Evolutionary conservation across 1,140 invertebrate genomes (phyloP).

Genomic region (Mercenaria mercenaria): DNA sequence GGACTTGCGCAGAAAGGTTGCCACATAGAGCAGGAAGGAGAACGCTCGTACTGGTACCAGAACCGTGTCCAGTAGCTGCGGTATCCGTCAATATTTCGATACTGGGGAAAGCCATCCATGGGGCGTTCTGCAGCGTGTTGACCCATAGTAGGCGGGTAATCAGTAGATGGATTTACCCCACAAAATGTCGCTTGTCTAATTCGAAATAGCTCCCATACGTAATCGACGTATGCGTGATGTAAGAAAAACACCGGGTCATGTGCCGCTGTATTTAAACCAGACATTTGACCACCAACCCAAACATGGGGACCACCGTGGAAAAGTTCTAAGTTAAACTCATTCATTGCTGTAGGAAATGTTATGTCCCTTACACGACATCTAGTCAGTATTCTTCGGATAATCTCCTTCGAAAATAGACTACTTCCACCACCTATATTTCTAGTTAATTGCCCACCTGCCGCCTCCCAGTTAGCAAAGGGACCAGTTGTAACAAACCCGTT

Average conservation of each 20-base stretch:
- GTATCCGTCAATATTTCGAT: constrained; percentile 51
- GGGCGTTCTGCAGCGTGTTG: not conserved
- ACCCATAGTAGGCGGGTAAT: not conserved
- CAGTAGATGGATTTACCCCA: constrained; percentile 24
- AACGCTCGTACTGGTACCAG: constrained; percentile 32
- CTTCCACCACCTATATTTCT: constrained; percentile 34
- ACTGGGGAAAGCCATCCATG: not conserved
- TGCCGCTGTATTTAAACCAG: constrained; percentile 73
- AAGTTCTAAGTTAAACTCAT: constrained; percentile 72
- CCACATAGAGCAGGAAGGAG: not conserved
- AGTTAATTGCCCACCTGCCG: constrained; percentile 53
- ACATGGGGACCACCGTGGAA: constrained; percentile 74
- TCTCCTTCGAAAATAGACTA: constrained; percentile 1
- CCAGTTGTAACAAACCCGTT: constrained; percentile 84
- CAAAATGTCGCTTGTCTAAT: constrained; percentile 12
- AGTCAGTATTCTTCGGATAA: constrained; percentile 25
- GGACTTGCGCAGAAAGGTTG: constrained; percentile 4
- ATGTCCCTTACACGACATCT: not conserved
- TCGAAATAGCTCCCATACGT: constrained; percentile 75
- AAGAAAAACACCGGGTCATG: constrained; percentile 85
- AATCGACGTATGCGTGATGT: constrained; percentile 85
- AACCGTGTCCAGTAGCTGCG: constrained; percentile 27
- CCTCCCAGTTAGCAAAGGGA: constrained; percentile 79
- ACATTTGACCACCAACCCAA: constrained; percentile 79
- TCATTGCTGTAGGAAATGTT: constrained; percentile 29